phyloP scores from a whole-genome alignment of 2,888 invertebrate species.

The Dione juno region DNA sequence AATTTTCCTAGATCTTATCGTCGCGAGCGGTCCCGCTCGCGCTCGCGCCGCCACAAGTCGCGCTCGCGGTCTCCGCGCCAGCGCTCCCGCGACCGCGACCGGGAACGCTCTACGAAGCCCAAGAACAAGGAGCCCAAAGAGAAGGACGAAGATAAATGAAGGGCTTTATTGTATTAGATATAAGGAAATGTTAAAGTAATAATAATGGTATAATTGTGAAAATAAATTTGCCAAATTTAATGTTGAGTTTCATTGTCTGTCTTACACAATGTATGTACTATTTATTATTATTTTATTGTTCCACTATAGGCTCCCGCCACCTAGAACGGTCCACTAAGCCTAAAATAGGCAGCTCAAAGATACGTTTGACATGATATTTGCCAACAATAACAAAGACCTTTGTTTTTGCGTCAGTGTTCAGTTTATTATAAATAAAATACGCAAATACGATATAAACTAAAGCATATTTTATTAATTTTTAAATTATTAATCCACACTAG shows the following conservation, averaged over 20 bases:
- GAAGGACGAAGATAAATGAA: constrained; percentile 88
- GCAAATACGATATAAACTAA: no score
- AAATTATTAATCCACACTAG: no score
- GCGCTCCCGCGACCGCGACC: constrained; percentile 63
- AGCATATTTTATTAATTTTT: no score
- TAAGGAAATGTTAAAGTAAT: constrained; percentile 16
- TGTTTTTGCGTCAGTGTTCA: no score
- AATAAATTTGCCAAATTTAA: constrained; percentile 10
- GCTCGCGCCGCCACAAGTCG: constrained; percentile 87
- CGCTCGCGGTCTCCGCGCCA: constrained; percentile 87
- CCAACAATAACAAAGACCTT: no score
- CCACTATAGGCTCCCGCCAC: no score
- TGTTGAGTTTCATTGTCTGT: constrained; percentile 1
- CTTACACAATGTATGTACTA: background rate
- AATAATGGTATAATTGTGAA: constrained; percentile 10
- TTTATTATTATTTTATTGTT: no score
- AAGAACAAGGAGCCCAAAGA: constrained; percentile 84
- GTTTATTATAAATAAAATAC: no score
- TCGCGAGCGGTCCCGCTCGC: constrained; percentile 86
- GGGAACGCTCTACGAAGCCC: constrained; percentile 80
- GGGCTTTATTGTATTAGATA: constrained; percentile 5
- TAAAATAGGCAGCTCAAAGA: no score
- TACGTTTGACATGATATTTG: no score
- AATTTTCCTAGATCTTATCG: constrained; percentile 87
- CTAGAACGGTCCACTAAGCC: no score